Conservation (phyloP, 2,888 invertebrate genomes). For the Galerucella pusilla region DNA sequence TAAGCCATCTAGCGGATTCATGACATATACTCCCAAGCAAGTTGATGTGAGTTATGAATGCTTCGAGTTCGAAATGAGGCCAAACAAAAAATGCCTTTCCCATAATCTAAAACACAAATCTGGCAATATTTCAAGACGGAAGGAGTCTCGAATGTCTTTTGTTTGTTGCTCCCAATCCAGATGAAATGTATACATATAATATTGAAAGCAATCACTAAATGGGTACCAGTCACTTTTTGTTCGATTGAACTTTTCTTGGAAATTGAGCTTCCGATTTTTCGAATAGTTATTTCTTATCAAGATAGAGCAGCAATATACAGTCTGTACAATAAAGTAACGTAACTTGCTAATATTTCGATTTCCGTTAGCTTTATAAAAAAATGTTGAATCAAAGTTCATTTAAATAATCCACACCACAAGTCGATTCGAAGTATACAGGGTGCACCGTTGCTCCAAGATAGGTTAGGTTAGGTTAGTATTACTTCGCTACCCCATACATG, state of each 20-base stretch:
- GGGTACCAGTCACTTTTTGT: slow-evolving; percentile 32
- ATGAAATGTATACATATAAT: slow-evolving; percentile 37
- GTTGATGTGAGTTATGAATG: slow-evolving; percentile 59
- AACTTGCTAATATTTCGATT: no score
- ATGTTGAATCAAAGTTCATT: no score
- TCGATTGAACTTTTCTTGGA: background rate
- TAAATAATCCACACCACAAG: no score
- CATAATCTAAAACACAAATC: slow-evolving; percentile 55
- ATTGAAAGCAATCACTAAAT: slow-evolving; percentile 54
- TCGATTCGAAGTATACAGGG: no score
- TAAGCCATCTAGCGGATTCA: slow-evolving; percentile 21
- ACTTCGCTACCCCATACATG: no score
- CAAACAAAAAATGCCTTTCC: slow-evolving; percentile 51
- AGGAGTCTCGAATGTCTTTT: slow-evolving; percentile 37
- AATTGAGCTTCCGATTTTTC: background rate
- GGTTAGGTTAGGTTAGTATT: no score
- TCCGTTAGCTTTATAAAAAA: no score
- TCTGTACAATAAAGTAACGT: no score
- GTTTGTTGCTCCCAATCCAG: slow-evolving; percentile 43
- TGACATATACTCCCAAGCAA: slow-evolving; percentile 36
- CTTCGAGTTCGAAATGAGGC: slow-evolving; percentile 50
- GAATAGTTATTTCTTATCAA: background rate
- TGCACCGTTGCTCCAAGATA: no score
- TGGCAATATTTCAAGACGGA: slow-evolving; percentile 54
- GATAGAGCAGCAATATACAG: background rate